Conservation (phyloP, 30 jellyfish, hydroid and myxozoan genomes). For the Aurelia aurita complex sp. Pacific region DNA sequence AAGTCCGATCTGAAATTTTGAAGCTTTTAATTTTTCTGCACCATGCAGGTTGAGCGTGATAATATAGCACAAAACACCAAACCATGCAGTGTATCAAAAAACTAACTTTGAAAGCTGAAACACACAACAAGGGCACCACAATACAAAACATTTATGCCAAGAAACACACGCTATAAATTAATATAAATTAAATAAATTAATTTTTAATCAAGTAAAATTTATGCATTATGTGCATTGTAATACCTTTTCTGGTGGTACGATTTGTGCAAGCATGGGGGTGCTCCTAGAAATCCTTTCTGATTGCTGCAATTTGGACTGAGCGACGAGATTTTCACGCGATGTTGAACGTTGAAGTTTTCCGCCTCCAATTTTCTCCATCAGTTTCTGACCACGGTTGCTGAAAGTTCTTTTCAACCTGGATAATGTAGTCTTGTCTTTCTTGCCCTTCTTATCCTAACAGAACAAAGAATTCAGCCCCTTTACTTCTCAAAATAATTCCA, state of each 20-base stretch:
- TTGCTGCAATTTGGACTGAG: slow-evolving; percentile 80
- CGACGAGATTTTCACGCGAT: slow-evolving; percentile 90
- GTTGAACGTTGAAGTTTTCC: slow-evolving; percentile 93
- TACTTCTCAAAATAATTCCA: background rate
- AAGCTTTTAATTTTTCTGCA: too few species aligned
- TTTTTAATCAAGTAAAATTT: background rate
- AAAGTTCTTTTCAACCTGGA: slow-evolving; percentile 95
- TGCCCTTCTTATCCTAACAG: slow-evolving; percentile 80
- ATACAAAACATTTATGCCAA: background rate
- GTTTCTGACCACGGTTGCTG: slow-evolving; percentile 97
- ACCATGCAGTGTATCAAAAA: too few species aligned
- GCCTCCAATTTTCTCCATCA: slow-evolving; percentile 96
- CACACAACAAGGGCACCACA: background rate
- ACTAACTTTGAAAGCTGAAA: background rate
- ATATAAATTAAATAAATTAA: background rate
- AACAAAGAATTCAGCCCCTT: slow-evolving; percentile 43
- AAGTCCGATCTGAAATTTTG: too few species aligned
- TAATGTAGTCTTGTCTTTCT: slow-evolving; percentile 90
- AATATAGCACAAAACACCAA: too few species aligned
- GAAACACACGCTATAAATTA: background rate
- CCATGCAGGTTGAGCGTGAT: too few species aligned
- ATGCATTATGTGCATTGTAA: slow-evolving; percentile 29
- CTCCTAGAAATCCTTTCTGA: slow-evolving; percentile 97
- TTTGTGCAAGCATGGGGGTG: slow-evolving; percentile 97
- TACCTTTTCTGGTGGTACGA: slow-evolving; percentile 79